Evolutionary conservation across 2,888 invertebrate genomes (phyloP), one percentile per base, ranked within the genome.

Genomic region (Yponomeuta malinellus): DNA sequence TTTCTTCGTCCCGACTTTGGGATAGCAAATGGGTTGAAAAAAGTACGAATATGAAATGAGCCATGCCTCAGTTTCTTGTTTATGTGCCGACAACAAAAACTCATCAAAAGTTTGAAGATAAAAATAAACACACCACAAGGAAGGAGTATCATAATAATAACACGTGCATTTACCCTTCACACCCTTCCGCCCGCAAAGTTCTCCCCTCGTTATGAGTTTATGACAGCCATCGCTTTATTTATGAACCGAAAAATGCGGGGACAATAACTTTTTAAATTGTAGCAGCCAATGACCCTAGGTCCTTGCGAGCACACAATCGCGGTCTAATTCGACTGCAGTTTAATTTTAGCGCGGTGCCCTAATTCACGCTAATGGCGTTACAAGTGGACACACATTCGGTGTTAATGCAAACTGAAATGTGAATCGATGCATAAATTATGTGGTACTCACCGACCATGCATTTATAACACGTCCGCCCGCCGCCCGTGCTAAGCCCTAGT

Each of bases 231-330:
- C 74, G 71, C 75, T 75, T 73, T 72, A 73, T 74, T 48, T 71
- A 71, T 59, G 71, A 3, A 67, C 71, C 67, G 67, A 71, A 64
- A 64, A 70, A 70, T 71, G 72, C 73, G 76, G 75, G 81, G 79
- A 89, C 89, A 88, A 88, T 88, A 83, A 81, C 82, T 84, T 90
- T 59, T 90, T 86, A 89, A 90, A 89, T 89, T 86, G 85, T 88
- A 83, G 83, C 84, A 84, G 83, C 81, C 79, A 81, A 78, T 77
- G 76, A 76, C 75, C 76, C 73, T 65, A 72, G 72, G 70, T 71
- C 70, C 29, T 31, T 43, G 29, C 37, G 48, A 23, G 29, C 65
- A 43, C 63, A 71, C 68, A 71, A 71, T 68, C 63, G 63, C 10
- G 48, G 1, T 12, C 68, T 71, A 68, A 71, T 71, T 68, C 65